Evolutionary conservation across 2,113 vertebrate genomes (phyloP).

Genomic region (Zingel zingel): DNA sequence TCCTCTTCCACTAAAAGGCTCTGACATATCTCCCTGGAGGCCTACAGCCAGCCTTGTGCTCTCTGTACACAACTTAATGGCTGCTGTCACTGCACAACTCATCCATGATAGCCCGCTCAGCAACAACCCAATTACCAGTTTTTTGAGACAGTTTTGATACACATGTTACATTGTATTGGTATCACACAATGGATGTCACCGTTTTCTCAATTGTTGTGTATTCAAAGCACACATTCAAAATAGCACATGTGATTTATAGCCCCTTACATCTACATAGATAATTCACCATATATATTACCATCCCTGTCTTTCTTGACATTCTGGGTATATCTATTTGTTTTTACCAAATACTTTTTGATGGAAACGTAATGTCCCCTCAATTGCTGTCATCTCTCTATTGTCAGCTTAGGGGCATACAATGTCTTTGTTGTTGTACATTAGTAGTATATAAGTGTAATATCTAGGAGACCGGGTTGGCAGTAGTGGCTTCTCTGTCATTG

Average conservation of each 20-base stretch:
- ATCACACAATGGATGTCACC: slow-evolving; percentile 17
- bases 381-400: neutral
- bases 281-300: neutral
- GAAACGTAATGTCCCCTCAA: no score
- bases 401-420: neutral
- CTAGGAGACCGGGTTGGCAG: neutral
- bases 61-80: slow-evolving; percentile 80
- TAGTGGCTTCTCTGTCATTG: neutral
- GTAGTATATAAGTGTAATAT: neutral
- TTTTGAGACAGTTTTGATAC: slow-evolving; percentile 61
- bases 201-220: slow-evolving; percentile 9
- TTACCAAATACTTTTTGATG: neutral
- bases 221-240: slow-evolving; percentile 22
- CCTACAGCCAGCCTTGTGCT: slow-evolving; percentile 70
- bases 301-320: neutral
- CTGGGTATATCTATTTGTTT: neutral
- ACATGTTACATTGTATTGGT: slow-evolving; percentile 31
- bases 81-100: slow-evolving; percentile 78
- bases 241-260: neutral
- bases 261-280: neutral
- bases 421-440: neutral
- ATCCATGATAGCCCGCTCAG: slow-evolving; percentile 71
- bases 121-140: slow-evolving; percentile 73
- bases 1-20: slow-evolving; percentile 80
- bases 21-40: slow-evolving; percentile 78